Evolutionary conservation across 2,113 vertebrate species (phyloP).

Genomic region (Crocuta crocuta): DNA sequence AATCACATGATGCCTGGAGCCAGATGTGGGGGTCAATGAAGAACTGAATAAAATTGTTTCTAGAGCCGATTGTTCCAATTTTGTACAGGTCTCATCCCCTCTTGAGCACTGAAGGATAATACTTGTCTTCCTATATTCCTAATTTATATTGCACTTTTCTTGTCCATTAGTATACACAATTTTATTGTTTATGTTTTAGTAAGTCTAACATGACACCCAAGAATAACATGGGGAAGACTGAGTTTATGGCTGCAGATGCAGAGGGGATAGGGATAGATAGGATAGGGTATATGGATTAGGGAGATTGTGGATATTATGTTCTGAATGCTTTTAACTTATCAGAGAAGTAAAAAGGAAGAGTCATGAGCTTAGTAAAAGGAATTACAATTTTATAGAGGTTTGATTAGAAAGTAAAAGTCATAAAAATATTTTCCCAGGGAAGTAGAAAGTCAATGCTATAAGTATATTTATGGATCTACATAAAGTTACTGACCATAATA

Average conservation of each 20-base stretch:
- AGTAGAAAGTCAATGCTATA: not conserved
- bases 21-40: not conserved
- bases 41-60: not conserved
- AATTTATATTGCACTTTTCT: not conserved
- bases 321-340: conserved; percentile 12
- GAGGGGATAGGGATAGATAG: not conserved
- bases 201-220: not conserved
- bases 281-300: not conserved
- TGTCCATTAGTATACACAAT: not conserved
- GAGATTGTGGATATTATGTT: not conserved
- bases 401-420: conserved; percentile 37
- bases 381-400: not conserved
- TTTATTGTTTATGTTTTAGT: not conserved
- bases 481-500: conserved; percentile 12
- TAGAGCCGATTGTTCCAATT: not conserved
- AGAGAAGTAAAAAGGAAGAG: not conserved
- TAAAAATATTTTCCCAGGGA: conserved; percentile 52
- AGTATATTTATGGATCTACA: conserved; percentile 39
- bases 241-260: not conserved
- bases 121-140: not conserved
- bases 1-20: not conserved
- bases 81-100: not conserved
- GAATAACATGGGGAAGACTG: not conserved
- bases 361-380: not conserved
- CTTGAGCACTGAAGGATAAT: not conserved